These are phyloP conservation scores for Tridacna crocea DNA, from an alignment of 2,888 invertebrate genomes.

Conservation along the genomic window DNA sequence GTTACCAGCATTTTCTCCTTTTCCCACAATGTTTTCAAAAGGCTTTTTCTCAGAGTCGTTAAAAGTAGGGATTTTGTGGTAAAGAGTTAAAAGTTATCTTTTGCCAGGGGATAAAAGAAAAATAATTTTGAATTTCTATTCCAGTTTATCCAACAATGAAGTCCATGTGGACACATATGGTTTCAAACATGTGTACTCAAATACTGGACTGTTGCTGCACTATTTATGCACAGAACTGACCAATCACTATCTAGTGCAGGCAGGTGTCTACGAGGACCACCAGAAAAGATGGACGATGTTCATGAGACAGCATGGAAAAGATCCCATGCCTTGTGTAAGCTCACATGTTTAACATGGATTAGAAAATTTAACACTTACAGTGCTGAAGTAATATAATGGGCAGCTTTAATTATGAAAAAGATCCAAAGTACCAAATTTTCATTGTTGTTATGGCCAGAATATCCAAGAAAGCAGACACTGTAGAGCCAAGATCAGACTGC, in stretches of 20 bases:
- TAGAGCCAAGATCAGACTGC: too few species aligned
- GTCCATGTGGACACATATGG: slow-evolving; percentile 86
- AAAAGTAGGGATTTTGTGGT: too few species aligned
- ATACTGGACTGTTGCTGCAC: slow-evolving; percentile 85
- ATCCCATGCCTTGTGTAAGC: slow-evolving; percentile 57
- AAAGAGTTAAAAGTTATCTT: too few species aligned
- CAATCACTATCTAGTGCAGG: slow-evolving; percentile 83
- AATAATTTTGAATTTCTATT: slow-evolving; percentile 36
- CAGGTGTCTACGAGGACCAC: slow-evolving; percentile 81
- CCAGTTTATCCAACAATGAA: slow-evolving; percentile 80
- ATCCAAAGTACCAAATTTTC: too few species aligned
- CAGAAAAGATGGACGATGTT: slow-evolving; percentile 84
- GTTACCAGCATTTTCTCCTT: not conserved
- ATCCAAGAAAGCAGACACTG: too few species aligned
- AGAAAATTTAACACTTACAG: too few species aligned
- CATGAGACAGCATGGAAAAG: slow-evolving; percentile 76
- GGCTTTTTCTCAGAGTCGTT: too few species aligned
- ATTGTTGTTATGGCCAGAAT: too few species aligned
- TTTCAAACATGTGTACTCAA: slow-evolving; percentile 85
- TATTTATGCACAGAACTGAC: slow-evolving; percentile 85
- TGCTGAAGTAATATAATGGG: too few species aligned
- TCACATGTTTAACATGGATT: not conserved
- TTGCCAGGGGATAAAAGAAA: too few species aligned
- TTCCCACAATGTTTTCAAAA: not conserved
- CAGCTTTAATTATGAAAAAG: too few species aligned